A percentile compares a stretch with the other conserved stretches of the same genome.
Conservation (phyloP, 1,140 invertebrate genomes). For the Chlorops oryzae region DNA sequence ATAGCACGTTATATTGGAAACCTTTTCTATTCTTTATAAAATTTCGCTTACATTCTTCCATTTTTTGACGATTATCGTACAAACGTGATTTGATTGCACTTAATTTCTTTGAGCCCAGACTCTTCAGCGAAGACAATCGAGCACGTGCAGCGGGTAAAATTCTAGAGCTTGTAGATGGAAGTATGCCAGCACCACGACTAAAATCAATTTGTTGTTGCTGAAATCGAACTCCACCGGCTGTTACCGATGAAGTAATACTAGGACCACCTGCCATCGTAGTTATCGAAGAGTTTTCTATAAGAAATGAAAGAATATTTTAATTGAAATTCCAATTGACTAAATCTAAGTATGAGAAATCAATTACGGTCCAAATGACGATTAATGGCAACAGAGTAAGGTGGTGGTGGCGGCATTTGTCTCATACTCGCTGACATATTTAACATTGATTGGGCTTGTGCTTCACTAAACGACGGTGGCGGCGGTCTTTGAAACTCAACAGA, state of each 20-base stretch:
- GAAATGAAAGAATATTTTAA: too few species aligned
- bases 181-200: conserved; percentile 32
- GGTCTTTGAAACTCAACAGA: too few species aligned
- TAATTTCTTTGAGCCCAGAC: conserved; percentile 62
- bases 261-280: too few species aligned
- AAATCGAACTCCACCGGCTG: conserved; percentile 22
- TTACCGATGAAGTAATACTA: too few species aligned
- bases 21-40: too few species aligned
- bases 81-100: conserved; percentile 59
- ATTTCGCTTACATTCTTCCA: conserved; percentile 42
- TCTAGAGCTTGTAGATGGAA: conserved; percentile 53
- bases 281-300: too few species aligned
- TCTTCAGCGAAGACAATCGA: conserved; percentile 58
- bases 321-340: too few species aligned
- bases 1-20: too few species aligned
- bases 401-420: conserved; percentile 13
- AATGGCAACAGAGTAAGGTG: conserved; percentile 15
- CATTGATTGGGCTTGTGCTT: too few species aligned
- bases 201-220: conserved; percentile 31
- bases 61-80: conserved; percentile 53
- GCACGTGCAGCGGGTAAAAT: conserved; percentile 52
- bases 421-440: too few species aligned
- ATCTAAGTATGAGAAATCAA: too few species aligned
- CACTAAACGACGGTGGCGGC: too few species aligned
- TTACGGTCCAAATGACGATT: conserved; percentile 16